These are phyloP conservation scores for Melitaea cinxia DNA, from an alignment of 1,140 invertebrate genomes.

Conservation along the genomic window DNA sequence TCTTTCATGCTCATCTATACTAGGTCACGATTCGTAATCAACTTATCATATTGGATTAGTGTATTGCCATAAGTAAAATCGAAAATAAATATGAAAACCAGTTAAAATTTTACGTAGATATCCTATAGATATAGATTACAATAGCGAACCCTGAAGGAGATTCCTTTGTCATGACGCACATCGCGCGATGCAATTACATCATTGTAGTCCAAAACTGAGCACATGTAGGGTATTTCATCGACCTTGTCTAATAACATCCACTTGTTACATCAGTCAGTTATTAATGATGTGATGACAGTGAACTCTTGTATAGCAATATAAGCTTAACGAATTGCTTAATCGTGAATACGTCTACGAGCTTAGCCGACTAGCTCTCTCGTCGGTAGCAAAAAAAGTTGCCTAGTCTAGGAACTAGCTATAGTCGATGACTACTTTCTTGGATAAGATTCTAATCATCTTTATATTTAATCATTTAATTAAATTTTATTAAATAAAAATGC, in stretches of 20 bases:
- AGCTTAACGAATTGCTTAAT: background rate
- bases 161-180: background rate
- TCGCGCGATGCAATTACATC: constrained; percentile 19
- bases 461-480: too few species aligned
- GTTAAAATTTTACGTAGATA: background rate
- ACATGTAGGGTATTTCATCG: constrained; percentile 14
- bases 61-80: background rate
- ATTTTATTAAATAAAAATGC: too few species aligned
- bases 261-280: background rate
- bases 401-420: too few species aligned
- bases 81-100: background rate
- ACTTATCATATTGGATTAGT: too few species aligned
- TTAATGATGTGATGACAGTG: background rate
- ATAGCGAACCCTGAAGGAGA: background rate
- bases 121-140: background rate
- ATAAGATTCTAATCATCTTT: too few species aligned
- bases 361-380: too few species aligned
- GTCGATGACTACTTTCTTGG: too few species aligned
- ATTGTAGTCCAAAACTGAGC: constrained; percentile 18
- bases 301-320: background rate
- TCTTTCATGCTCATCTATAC: too few species aligned
- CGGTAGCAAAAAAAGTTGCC: too few species aligned
- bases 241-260: constrained; percentile 12
- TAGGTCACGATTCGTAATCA: too few species aligned
- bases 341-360: too few species aligned